Conservation (phyloP, 1,140 invertebrate genomes). For the Brachionus paranguensis region DNA sequence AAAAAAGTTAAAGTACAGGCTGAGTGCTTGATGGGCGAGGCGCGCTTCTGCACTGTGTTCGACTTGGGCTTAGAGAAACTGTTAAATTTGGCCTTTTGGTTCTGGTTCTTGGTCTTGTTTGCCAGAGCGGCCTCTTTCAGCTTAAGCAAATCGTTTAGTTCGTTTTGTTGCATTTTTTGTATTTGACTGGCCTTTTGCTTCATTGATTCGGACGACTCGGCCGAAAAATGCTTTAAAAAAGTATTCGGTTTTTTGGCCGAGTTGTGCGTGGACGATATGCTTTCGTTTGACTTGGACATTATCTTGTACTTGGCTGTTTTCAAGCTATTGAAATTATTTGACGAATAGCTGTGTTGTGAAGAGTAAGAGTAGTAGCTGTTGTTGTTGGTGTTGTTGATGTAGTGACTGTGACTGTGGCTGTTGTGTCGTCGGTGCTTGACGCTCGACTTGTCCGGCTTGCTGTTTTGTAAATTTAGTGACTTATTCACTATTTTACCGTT, state of each 20-base stretch:
- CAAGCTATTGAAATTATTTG: neutral
- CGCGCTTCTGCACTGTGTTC: neutral
- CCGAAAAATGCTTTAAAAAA: slow-evolving; percentile 12
- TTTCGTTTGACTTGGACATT: slow-evolving; percentile 27
- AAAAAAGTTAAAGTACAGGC: slow-evolving; percentile 3
- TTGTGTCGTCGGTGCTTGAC: slow-evolving; percentile 16
- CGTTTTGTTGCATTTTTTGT: slow-evolving; percentile 23
- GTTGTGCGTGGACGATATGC: neutral
- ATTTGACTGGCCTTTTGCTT: neutral
- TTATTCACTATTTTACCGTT: slow-evolving; percentile 39
- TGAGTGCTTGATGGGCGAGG: slow-evolving; percentile 9
- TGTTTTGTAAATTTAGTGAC: slow-evolving; percentile 13
- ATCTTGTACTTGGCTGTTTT: slow-evolving; percentile 2
- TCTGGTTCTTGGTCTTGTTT: neutral
- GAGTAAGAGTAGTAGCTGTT: neutral
- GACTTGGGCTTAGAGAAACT: neutral
- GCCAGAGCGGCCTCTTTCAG: neutral
- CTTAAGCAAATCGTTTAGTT: neutral
- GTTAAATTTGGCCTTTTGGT: neutral
- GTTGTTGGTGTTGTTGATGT: neutral
- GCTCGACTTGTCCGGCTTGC: neutral
- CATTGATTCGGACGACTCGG: neutral
- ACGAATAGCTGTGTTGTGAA: neutral
- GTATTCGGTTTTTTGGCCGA: neutral
- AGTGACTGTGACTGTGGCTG: neutral